Conservation (phyloP, 2,797 vertebrate species). For the Diplodus sargus region DNA sequence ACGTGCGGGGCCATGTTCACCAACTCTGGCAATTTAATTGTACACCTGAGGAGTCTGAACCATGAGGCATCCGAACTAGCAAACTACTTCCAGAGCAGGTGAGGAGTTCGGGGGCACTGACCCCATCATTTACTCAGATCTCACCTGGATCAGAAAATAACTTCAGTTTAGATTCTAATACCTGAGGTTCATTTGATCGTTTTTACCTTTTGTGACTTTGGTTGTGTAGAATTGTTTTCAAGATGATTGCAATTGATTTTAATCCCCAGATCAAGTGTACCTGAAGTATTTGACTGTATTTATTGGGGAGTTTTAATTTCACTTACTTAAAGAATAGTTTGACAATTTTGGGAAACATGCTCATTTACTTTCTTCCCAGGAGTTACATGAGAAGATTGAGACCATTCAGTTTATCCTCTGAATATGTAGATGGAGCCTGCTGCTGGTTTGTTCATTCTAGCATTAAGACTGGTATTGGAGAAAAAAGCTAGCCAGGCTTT, state of each 20-base stretch:
- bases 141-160: slow-evolving; percentile 74
- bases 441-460: not conserved
- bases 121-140: slow-evolving; percentile 78
- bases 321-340: slow-evolving; percentile 17
- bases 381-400: not conserved
- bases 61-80: slow-evolving; percentile 99
- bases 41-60: slow-evolving; percentile 99
- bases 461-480: not conserved
- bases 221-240: slow-evolving; percentile 54
- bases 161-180: slow-evolving; percentile 57
- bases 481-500: not conserved
- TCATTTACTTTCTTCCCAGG: not conserved
- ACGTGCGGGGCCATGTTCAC: slow-evolving; percentile 99
- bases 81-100: slow-evolving; percentile 99
- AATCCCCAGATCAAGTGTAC: slow-evolving; percentile 50
- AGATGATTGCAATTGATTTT: slow-evolving; percentile 40
- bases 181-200: slow-evolving; percentile 56
- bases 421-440: not conserved
- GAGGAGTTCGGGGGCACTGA: slow-evolving; percentile 89
- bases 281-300: slow-evolving; percentile 50
- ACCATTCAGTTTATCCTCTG: not conserved
- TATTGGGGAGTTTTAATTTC: slow-evolving; percentile 23
- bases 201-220: slow-evolving; percentile 46
- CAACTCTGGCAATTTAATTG: slow-evolving; percentile 99
- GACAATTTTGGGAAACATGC: slow-evolving; percentile 2